Conservation (phyloP, 2,797 vertebrate species). For the Agapornis canus region DNA sequence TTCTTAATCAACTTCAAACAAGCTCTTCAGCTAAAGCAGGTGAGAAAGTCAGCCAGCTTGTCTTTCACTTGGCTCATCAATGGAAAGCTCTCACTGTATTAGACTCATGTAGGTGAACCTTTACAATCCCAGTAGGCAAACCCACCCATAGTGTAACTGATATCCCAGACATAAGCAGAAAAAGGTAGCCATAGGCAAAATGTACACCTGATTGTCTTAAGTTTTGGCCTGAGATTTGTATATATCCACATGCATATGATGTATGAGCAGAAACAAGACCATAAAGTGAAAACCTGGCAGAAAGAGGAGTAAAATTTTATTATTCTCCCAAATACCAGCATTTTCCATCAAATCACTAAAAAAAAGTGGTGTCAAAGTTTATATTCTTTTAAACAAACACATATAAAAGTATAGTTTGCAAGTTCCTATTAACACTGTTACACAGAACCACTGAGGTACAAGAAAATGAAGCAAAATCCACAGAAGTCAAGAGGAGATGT, state of each 20-base stretch:
- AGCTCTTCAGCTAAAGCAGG: background rate
- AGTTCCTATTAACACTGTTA: background rate
- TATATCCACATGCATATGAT: fast-evolving
- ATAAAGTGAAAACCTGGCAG: background rate
- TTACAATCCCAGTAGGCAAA: background rate
- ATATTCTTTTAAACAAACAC: background rate
- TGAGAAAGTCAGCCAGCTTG: background rate
- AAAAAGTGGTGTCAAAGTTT: background rate
- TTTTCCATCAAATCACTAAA: background rate
- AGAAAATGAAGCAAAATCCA: background rate
- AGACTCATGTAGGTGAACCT: background rate
- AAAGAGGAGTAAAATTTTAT: background rate
- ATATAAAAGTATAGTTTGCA: background rate
- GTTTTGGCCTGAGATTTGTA: background rate
- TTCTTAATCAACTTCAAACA: background rate
- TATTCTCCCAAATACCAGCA: background rate
- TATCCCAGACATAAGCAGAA: background rate
- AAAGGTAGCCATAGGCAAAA: background rate
- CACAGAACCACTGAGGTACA: background rate
- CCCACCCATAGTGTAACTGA: background rate
- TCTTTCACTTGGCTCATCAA: background rate
- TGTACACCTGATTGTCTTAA: background rate
- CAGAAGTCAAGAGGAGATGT: background rate
- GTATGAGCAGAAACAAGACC: fast-evolving
- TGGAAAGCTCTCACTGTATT: background rate